phyloP scores from a whole-genome alignment of 2,113 vertebrate species.

The Ochotona princeps region DNA sequence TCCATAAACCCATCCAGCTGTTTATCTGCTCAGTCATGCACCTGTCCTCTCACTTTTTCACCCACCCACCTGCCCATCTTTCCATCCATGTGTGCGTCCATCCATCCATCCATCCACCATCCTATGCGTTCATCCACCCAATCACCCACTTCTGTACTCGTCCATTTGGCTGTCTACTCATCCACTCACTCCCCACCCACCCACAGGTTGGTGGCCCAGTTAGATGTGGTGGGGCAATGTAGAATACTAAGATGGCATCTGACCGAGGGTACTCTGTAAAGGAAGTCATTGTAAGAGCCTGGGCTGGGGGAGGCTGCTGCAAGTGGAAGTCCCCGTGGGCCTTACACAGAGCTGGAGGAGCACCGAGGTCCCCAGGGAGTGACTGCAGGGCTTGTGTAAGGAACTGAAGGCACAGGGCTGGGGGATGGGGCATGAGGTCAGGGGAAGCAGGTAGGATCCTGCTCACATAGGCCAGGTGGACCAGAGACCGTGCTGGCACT shows the following conservation, averaged over 20 bases:
- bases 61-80: fast-evolving
- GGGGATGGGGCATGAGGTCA: too few species aligned
- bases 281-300: neutral
- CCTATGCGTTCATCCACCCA: fast-evolving
- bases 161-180: neutral
- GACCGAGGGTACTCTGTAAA: neutral
- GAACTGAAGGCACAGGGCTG: neutral
- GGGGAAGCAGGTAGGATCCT: neutral
- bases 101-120: neutral
- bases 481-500: too few species aligned
- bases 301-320: neutral
- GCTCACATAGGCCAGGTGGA: neutral
- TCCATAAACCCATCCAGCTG: too few species aligned
- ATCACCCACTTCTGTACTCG: too few species aligned
- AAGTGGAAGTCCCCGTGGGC: neutral
- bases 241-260: neutral
- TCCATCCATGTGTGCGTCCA: fast-evolving
- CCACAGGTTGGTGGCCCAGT: neutral
- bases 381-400: neutral
- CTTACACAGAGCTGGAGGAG: too few species aligned
- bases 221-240: neutral
- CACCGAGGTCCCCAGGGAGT: neutral
- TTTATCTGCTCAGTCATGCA: too few species aligned
- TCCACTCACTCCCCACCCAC: neutral
- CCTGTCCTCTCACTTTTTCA: fast-evolving